phyloP scores from a whole-genome alignment of 2,888 invertebrate species.

The Ectobius pallidus region DNA sequence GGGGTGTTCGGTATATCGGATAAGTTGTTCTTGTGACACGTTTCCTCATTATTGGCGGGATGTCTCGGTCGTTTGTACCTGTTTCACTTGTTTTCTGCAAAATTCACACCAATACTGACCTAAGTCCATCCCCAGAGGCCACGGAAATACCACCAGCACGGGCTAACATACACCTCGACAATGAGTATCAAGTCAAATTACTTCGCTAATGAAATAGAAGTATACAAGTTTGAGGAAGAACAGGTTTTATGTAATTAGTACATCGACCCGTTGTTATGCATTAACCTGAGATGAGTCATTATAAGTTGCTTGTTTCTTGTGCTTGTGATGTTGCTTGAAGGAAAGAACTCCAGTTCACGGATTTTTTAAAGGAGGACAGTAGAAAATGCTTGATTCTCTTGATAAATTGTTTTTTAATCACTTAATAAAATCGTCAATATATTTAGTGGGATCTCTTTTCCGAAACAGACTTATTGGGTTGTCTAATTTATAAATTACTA shows the following conservation, averaged over 20 bases:
- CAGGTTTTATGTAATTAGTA: neutral
- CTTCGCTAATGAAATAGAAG: neutral
- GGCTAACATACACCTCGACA: neutral
- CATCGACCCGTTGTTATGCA: neutral
- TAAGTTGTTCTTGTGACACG: constrained; percentile 19
- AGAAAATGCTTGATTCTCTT: too few species aligned
- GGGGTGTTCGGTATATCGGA: constrained; percentile 4
- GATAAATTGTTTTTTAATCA: too few species aligned
- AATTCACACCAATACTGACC: neutral
- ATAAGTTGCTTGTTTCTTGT: too few species aligned
- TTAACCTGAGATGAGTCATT: neutral
- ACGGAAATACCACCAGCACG: constrained; percentile 14
- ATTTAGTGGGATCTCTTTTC: too few species aligned
- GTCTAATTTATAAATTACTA: too few species aligned
- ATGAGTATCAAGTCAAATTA: neutral
- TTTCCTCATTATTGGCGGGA: constrained; percentile 32
- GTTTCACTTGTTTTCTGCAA: neutral
- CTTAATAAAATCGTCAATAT: too few species aligned
- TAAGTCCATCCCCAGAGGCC: constrained; percentile 12
- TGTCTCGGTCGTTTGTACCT: constrained; percentile 28
- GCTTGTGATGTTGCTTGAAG: too few species aligned
- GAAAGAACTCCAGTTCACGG: too few species aligned
- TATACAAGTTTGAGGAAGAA: neutral
- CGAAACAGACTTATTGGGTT: too few species aligned
- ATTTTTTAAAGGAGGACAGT: too few species aligned